phyloP scores from a whole-genome alignment of 2,888 invertebrate genomes.

The Sarcophaga rosellei region DNA sequence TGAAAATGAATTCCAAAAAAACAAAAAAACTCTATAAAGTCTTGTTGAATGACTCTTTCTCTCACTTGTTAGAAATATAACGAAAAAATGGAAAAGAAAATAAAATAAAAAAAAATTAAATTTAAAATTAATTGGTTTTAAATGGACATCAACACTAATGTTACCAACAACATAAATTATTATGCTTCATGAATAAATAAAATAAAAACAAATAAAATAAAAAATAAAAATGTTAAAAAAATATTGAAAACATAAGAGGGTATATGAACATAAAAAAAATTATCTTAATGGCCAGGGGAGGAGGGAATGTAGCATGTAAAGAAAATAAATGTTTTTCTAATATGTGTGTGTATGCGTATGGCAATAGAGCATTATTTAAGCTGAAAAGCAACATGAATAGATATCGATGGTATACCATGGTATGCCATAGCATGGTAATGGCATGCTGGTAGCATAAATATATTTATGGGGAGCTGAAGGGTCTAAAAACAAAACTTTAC shows the following conservation, averaged over 20 bases:
- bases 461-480: too few relatives aligned
- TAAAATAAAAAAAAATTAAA: neutral
- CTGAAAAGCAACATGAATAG: too few relatives aligned
- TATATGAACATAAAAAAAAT: neutral
- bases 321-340: too few relatives aligned
- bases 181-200: neutral
- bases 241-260: neutral
- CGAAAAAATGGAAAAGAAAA: neutral
- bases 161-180: constrained; percentile 12
- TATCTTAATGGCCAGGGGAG: neutral
- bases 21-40: neutral
- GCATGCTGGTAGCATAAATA: too few relatives aligned
- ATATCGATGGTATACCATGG: too few relatives aligned
- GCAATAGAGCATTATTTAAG: too few relatives aligned
- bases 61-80: neutral
- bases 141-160: constrained; percentile 28
- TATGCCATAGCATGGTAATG: too few relatives aligned
- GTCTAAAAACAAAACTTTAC: too few relatives aligned
- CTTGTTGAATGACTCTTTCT: neutral
- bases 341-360: too few relatives aligned
- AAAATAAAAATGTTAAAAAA: neutral
- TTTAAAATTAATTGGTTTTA: constrained; percentile 26
- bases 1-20: too few relatives aligned
- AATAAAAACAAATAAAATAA: neutral
- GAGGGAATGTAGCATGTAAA: too few relatives aligned